phyloP scores from a whole-genome alignment of 2,888 invertebrate species.

The Heteropelma amictum region DNA sequence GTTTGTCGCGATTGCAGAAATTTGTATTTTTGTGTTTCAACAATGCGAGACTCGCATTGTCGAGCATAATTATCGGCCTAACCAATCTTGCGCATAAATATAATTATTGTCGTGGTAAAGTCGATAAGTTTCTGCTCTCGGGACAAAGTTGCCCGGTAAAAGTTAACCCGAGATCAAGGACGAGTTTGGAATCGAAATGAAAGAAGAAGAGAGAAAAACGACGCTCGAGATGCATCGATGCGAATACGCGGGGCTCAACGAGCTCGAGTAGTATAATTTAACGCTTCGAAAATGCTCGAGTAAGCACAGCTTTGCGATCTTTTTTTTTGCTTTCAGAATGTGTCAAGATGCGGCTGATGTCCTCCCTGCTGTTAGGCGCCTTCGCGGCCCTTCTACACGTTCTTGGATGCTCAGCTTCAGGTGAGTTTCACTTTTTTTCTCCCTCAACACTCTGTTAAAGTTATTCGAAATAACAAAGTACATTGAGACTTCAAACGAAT shows the following conservation, averaged over 20 bases:
- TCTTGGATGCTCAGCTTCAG: slow-evolving; percentile 66
- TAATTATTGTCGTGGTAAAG: no score
- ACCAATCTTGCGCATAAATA: no score
- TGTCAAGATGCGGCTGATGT: slow-evolving; percentile 75
- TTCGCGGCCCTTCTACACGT: slow-evolving; percentile 66
- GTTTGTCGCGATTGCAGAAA: no score
- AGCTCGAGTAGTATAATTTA: slow-evolving; percentile 28
- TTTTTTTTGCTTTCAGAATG: slow-evolving; percentile 73
- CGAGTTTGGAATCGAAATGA: slow-evolving; percentile 16
- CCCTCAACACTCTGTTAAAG: not conserved
- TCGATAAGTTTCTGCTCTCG: no score
- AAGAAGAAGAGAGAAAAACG: slow-evolving; percentile 34
- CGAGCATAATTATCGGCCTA: no score
- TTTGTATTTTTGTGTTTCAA: no score
- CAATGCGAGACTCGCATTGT: no score
- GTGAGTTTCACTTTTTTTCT: slow-evolving; percentile 60
- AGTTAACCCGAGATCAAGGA: not conserved
- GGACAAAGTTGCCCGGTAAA: no score
- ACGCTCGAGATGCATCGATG: slow-evolving; percentile 6
- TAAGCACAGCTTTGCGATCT: slow-evolving; percentile 42
- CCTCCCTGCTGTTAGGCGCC: slow-evolving; percentile 69
- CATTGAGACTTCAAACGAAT: no score
- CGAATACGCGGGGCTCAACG: not conserved
- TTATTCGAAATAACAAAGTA: no score
- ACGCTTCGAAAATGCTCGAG: slow-evolving; percentile 38